Evolutionary conservation across 2,113 vertebrate species (phyloP).

Genomic region (Corythaixoides concolor): DNA sequence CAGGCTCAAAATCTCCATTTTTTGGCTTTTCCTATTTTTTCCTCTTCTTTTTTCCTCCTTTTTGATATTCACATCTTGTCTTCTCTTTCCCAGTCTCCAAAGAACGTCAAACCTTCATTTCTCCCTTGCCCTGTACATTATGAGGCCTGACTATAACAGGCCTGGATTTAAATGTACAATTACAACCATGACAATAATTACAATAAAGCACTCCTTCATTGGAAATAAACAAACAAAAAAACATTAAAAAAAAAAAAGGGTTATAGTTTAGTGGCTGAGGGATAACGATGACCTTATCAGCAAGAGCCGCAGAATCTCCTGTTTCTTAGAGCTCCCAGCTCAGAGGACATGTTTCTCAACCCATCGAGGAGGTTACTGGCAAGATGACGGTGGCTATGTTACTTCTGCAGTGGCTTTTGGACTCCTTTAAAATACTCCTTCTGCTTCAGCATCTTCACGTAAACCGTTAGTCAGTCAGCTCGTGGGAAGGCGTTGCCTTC

Average conservation of each 20-base stretch:
- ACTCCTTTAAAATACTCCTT: neutral
- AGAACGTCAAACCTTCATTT: conserved; percentile 38
- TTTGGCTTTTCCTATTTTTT: neutral
- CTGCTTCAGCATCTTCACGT: conserved; percentile 11
- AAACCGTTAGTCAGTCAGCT: neutral
- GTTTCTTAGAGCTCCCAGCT: neutral
- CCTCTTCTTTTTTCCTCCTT: neutral
- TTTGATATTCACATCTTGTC: neutral
- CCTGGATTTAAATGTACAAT: conserved; percentile 31
- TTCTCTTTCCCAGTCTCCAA: neutral
- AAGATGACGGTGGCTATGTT: conserved; percentile 51
- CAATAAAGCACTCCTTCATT: conserved; percentile 46
- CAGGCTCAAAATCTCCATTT: conserved; percentile 15
- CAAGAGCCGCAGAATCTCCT: neutral
- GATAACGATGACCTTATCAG: neutral
- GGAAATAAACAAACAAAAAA: conserved; percentile 3
- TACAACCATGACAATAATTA: conserved; percentile 44
- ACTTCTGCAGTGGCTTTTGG: conserved; percentile 47
- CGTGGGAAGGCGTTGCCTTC: neutral
- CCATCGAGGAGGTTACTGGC: conserved; percentile 52
- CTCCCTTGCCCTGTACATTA: neutral
- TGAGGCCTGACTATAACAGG: neutral
- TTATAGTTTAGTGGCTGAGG: neutral
- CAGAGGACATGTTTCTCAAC: conserved; percentile 35
- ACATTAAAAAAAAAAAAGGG: neutral